phyloP scores from a whole-genome alignment of 2,888 invertebrate species.

The Petrolisthes cinctipes region DNA sequence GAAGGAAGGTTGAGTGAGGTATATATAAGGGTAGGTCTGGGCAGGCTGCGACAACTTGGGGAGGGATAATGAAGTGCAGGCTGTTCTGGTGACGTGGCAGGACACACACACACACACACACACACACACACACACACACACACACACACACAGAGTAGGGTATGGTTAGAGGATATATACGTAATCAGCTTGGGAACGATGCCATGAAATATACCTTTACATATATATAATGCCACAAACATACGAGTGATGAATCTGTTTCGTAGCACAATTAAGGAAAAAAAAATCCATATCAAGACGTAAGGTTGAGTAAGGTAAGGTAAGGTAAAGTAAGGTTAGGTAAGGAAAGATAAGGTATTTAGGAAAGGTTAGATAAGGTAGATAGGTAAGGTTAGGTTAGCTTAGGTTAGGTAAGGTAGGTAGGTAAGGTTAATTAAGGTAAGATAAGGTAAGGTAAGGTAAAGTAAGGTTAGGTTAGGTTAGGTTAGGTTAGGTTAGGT shows the following conservation, averaged over 20 bases:
- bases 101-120: too few species aligned
- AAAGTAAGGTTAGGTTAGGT: not conserved
- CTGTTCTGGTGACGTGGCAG: too few species aligned
- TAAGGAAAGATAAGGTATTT: not conserved
- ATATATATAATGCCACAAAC: not conserved
- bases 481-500: not conserved
- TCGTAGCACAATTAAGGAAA: too few species aligned
- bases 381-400: not conserved
- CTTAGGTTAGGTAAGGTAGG: not conserved
- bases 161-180: too few species aligned
- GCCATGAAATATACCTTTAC: not conserved
- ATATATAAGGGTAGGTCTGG: too few species aligned
- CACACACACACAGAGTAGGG: too few species aligned
- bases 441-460: not conserved
- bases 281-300: too few species aligned
- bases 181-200: too few species aligned
- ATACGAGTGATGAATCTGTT: not conserved
- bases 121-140: too few species aligned
- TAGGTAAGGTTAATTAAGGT: not conserved
- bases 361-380: not conserved
- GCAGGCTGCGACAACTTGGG: too few species aligned
- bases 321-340: not conserved
- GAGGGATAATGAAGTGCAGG: too few species aligned
- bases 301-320: not conserved
- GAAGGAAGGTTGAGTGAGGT: slow-evolving; percentile 2